A percentile compares a stretch with the other conserved stretches of the same genome.
phyloP scores from a whole-genome alignment of 2,797 vertebrate genomes.

The Setipinna tenuifilis region DNA sequence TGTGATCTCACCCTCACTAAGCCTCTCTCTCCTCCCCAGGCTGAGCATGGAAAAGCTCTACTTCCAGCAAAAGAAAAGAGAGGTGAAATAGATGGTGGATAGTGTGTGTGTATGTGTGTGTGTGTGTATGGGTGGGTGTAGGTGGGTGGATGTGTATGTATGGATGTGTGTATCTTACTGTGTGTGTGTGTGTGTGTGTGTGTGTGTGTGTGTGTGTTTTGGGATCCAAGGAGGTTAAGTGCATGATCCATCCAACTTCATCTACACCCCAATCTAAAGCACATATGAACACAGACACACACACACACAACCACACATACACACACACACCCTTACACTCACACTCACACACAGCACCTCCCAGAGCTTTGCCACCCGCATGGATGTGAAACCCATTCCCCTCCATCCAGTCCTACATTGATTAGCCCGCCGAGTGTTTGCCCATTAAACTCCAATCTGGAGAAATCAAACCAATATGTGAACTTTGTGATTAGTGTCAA shows the following conservation, averaged over 20 bases:
- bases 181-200: background rate
- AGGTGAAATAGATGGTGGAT: background rate
- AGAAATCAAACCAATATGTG: constrained; percentile 77
- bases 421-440: constrained; percentile 71
- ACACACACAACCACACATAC: constrained; percentile 14
- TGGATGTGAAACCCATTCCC: constrained; percentile 54
- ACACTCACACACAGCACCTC: constrained; percentile 23
- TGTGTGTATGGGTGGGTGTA: background rate
- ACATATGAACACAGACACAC: constrained; percentile 12
- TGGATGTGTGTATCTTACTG: background rate
- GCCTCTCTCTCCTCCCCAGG: constrained; percentile 24
- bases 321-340: background rate
- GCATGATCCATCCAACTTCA: constrained; percentile 24
- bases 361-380: constrained; percentile 37
- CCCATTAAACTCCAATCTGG: constrained; percentile 69
- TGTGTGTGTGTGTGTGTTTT: constrained; percentile 14
- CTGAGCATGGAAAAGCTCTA: constrained; percentile 1
- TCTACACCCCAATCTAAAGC: constrained; percentile 8
- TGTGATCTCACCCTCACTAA: constrained; percentile 48
- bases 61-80: constrained; percentile 4
- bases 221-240: constrained; percentile 17
- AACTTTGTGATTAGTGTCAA: constrained; percentile 76
- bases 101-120: background rate
- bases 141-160: background rate
- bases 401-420: constrained; percentile 62